Evolutionary conservation across 2,797 vertebrate species (phyloP), one percentile per base, ranked within the genome.

Genomic region (Anableps anableps): DNA sequence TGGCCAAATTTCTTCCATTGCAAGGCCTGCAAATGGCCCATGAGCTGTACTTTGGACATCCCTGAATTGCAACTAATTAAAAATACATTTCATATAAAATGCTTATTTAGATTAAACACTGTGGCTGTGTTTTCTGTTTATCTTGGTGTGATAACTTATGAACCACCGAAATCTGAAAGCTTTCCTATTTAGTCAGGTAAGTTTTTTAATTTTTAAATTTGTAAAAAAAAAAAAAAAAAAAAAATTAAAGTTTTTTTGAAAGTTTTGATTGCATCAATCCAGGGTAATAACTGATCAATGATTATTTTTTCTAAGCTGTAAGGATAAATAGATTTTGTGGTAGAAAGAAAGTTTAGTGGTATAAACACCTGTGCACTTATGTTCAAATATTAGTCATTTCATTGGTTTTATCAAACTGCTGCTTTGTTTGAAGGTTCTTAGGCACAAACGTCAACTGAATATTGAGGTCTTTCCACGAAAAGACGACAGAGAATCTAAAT

Each of bases 401-500:
- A 62, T 8, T 34, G 58, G 29, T 62, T 58, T 29, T n/a, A 58
- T 58, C 55, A 58, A 58, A 58, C 11, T 58, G n/a, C n/a, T 58
- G 55, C n/a, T 4, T 29, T 58, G 51, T 9, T 58, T 14, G 58
- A 62, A 29, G 14, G 5, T 3, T 21, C 60, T 64, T 19, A 64
- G 58, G 6, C 31, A 64, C 17, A 64, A 1, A 64, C 31, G 3
- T 90, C 90, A 90, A 29, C 85, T 92, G 88, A 1, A 88, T 87
- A 76, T 93, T 88, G 87, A 92, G 89, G 91, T 98, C 97, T 97
- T 98, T 97, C 94, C 97, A 98, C 97, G 98, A 96, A 94, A 75
- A 75, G 1, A 96, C 87, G 95, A 97, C 97, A 93, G 94, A 94
- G 91, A 95, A 79, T 73, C 88, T 82, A 73, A 88, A 64, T 14